Evolutionary conservation across 1,140 invertebrate genomes (phyloP), one percentile per base, ranked within the genome.

Genomic region (Aphelenchoides fujianensis): DNA sequence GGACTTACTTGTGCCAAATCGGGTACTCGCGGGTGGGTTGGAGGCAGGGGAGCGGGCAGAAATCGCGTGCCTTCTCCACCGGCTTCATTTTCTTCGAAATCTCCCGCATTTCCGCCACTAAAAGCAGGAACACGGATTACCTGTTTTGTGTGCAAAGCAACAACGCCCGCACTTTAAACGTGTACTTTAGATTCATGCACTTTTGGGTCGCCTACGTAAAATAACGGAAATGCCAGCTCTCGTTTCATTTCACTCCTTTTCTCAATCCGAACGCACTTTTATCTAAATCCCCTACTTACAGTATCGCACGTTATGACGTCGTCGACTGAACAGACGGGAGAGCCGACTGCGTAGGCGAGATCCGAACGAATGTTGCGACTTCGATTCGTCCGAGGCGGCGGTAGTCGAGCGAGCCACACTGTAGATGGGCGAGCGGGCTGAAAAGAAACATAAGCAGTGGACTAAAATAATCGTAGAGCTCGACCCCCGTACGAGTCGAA

Each of bases 81-180:
- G 16, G 63, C 32, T 30, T 30, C 63, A 66, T 66, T 35, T 66
- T 66, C 27, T 34, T 37, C 12, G 63, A 12, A 19, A 66, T 66
- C 53, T 66, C 63, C 53, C 31, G 31, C 9, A 66, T 59, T 19
- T 59, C 55, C 27, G 5, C 5, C 23, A 59, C 55, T 59, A 59
- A 59, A 59, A 59, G n/a, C 34, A 59, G 5, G 27, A 5, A 59
- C 5, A 19, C 5, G 23, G 34, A 59, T 19, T 5, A 7, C 12
- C 41, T 48, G 41, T 48, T 23, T 48, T 48, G 41, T n/a, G n/a
- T n/a, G n/a, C n/a, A 48, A 48, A 12, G 41, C 41, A 12, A 48
- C 41, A 48, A 48, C 41, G 41, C 23, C 41, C 23, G 12, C 41
- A 23, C 41, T 48, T 23, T 12, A 48, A 48, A 23, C 23, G n/a